Conservation (phyloP, 2,113 vertebrate genomes). For the Pelecanoides urinatrix region DNA sequence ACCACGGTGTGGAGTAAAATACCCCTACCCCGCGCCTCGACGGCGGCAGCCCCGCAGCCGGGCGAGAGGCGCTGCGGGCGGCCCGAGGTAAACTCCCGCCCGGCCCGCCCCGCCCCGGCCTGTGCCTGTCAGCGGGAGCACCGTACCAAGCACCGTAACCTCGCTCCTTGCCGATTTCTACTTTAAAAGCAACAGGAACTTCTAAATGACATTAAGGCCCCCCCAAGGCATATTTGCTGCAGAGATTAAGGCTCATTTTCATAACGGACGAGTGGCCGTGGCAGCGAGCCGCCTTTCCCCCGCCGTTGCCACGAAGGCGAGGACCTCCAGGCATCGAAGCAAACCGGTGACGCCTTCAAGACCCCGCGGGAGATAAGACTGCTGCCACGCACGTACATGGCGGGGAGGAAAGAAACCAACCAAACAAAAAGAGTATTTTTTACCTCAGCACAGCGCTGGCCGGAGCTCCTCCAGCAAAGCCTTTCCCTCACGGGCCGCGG, state of each 20-base stretch:
- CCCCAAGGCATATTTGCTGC: neutral
- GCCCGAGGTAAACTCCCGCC: neutral
- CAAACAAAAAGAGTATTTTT: neutral
- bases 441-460: neutral
- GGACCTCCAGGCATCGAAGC: neutral
- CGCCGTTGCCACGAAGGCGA: neutral
- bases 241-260: neutral
- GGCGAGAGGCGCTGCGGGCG: fast-evolving
- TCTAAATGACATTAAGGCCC: neutral
- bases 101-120: fast-evolving
- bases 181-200: neutral
- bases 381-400: neutral
- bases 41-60: fast-evolving
- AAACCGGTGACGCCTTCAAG: neutral
- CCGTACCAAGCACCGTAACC: fast-evolving
- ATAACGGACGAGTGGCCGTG: neutral
- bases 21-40: fast-evolving
- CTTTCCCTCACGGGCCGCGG: fast-evolving
- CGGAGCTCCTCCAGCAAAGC: fast-evolving
- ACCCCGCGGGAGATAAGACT: neutral
- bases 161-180: fast-evolving
- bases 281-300: neutral
- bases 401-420: too few relatives aligned
- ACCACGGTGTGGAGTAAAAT: fast-evolving
- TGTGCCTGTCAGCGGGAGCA: too few relatives aligned